Conservation (phyloP, 2,797 vertebrate genomes). For the Alcedo atthis region DNA sequence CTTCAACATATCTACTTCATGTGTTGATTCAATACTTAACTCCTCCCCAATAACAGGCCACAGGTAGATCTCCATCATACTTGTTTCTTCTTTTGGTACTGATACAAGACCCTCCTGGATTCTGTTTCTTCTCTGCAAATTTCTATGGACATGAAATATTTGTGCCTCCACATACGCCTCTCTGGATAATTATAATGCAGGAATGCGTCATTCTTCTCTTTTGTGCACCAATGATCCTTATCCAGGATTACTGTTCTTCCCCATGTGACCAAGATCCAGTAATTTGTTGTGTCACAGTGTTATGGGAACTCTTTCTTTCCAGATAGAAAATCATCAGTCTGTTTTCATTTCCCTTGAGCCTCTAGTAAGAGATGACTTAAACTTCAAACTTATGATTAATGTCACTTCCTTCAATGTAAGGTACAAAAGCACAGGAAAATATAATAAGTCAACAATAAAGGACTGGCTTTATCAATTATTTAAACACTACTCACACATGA, state of each 20-base stretch:
- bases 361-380: conserved; percentile 2
- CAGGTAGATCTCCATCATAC: not conserved
- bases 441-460: not conserved
- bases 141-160: not conserved
- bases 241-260: not conserved
- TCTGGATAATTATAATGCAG: not conserved
- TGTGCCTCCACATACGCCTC: not conserved
- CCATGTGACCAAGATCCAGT: not conserved
- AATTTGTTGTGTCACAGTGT: not conserved
- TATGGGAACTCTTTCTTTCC: not conserved
- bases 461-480: conserved; percentile 16
- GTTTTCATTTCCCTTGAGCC: conserved; percentile 30
- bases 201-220: not conserved
- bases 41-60: not conserved
- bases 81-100: not conserved
- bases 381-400: conserved; percentile 38
- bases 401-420: not conserved
- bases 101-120: not conserved
- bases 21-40: not conserved
- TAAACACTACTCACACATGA: not conserved
- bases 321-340: conserved; percentile 20
- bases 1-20: not conserved
- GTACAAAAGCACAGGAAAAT: not conserved
- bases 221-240: not conserved
- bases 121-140: not conserved